phyloP scores from a whole-genome alignment of 2,888 invertebrate genomes.

The Dioctria rufipes region DNA sequence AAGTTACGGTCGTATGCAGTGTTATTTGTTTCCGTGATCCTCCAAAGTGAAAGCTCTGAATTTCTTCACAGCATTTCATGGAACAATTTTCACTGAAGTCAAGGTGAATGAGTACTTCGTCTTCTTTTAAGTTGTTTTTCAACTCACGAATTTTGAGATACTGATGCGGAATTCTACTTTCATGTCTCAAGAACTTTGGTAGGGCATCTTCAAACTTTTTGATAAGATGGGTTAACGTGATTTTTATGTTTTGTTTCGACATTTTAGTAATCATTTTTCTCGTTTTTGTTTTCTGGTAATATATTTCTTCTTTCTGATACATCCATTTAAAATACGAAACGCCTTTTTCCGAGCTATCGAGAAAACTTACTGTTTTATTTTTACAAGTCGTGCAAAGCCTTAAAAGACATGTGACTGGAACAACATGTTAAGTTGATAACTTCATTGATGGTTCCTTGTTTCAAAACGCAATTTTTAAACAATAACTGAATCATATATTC shows the following conservation, averaged over 20 bases:
- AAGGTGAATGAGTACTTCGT: constrained; percentile 25
- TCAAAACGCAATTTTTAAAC: background rate
- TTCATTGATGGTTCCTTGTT: background rate
- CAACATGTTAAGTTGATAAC: background rate
- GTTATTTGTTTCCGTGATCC: constrained; percentile 28
- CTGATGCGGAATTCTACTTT: constrained; percentile 7
- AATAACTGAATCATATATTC: background rate
- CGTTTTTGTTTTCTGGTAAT: background rate
- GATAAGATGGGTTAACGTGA: background rate
- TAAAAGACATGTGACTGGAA: background rate
- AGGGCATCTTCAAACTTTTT: background rate
- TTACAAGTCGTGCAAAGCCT: background rate
- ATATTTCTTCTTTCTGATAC: background rate
- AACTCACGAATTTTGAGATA: background rate
- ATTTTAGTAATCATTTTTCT: background rate
- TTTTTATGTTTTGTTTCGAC: background rate
- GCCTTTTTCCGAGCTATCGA: background rate
- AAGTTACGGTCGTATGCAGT: background rate
- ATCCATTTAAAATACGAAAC: background rate
- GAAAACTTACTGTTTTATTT: background rate
- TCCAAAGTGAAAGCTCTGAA: constrained; percentile 29
- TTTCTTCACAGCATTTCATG: constrained; percentile 15
- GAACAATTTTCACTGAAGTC: constrained; percentile 34
- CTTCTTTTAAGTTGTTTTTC: constrained; percentile 9
- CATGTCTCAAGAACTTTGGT: background rate